Evolutionary conservation across 2,797 vertebrate species (phyloP).

Genomic region (Poeciliopsis infans): DNA sequence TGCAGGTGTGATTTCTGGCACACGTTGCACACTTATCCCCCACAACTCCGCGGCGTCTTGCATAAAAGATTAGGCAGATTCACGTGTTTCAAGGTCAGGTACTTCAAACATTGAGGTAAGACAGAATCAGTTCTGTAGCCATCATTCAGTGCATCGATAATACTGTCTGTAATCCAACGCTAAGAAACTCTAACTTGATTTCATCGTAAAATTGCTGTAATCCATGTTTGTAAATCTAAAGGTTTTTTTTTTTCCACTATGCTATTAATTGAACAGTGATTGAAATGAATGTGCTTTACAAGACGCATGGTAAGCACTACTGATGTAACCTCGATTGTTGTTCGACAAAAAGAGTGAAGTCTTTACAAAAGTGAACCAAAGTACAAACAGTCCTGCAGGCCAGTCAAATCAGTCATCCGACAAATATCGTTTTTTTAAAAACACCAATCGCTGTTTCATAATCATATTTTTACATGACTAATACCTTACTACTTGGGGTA

Average conservation of each 20-base stretch:
- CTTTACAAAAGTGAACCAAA: background rate
- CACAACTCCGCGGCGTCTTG: slow-evolving; percentile 16
- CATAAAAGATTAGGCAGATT: slow-evolving; percentile 19
- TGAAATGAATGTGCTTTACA: background rate
- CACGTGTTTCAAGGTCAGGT: slow-evolving; percentile 31
- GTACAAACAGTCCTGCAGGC: background rate
- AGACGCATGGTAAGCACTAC: background rate
- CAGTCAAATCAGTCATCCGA: background rate
- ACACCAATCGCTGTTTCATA: slow-evolving; percentile 21
- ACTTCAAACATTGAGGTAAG: slow-evolving; percentile 32
- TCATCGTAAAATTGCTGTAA: slow-evolving; percentile 2
- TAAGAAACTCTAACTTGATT: slow-evolving; percentile 25
- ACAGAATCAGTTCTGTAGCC: background rate
- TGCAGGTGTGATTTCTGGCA: slow-evolving; percentile 10
- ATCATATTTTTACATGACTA: slow-evolving; percentile 6
- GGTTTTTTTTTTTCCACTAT: background rate
- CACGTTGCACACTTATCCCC: slow-evolving; percentile 14
- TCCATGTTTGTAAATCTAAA: background rate
- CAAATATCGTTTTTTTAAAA: background rate
- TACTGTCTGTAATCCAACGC: background rate
- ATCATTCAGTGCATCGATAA: slow-evolving; percentile 3
- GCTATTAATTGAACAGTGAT: background rate
- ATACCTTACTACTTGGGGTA: background rate
- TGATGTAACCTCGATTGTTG: background rate
- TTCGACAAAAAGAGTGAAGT: background rate